A percentile compares a stretch with the other conserved stretches of the same genome.
phyloP scores from a whole-genome alignment of 1,140 invertebrate species.

The Araneus ventricosus region DNA sequence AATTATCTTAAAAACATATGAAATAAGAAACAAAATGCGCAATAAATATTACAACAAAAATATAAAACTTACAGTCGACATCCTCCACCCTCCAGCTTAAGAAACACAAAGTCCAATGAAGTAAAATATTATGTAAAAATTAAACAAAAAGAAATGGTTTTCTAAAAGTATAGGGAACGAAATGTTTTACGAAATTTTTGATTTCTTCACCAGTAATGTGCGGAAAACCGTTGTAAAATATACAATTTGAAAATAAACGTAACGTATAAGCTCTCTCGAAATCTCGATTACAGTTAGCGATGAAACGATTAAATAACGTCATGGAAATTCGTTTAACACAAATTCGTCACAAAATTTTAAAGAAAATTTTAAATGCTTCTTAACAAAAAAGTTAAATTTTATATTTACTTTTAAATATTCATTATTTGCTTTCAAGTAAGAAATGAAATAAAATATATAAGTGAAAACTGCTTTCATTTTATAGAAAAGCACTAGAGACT shows the following conservation, averaged over 20 bases:
- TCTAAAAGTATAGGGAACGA: background rate
- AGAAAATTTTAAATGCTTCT: too few relatives aligned
- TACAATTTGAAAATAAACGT: conserved; percentile 49
- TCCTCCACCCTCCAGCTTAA: conserved; percentile 58
- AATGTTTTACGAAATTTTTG: background rate
- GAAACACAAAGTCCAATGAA: background rate
- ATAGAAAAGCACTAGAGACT: too few relatives aligned
- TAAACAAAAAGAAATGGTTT: background rate
- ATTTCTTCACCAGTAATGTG: background rate
- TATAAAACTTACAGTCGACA: conserved; percentile 61
- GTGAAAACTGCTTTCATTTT: too few relatives aligned
- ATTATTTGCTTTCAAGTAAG: too few relatives aligned
- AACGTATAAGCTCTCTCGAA: conserved; percentile 37
- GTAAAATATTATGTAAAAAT: background rate
- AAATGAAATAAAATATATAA: too few relatives aligned
- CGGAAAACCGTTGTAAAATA: conserved; percentile 51
- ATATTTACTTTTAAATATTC: too few relatives aligned
- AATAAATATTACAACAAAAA: conserved; percentile 5
- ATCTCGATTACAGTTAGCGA: conserved; percentile 42
- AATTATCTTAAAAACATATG: background rate
- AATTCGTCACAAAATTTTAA: background rate
- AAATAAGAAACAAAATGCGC: background rate
- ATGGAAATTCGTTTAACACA: background rate
- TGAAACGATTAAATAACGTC: conserved; percentile 3
- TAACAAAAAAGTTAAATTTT: too few relatives aligned